These are phyloP conservation scores for Siniperca scherzeri DNA, from an alignment of 2,797 vertebrate genomes.

Conservation along the genomic window DNA sequence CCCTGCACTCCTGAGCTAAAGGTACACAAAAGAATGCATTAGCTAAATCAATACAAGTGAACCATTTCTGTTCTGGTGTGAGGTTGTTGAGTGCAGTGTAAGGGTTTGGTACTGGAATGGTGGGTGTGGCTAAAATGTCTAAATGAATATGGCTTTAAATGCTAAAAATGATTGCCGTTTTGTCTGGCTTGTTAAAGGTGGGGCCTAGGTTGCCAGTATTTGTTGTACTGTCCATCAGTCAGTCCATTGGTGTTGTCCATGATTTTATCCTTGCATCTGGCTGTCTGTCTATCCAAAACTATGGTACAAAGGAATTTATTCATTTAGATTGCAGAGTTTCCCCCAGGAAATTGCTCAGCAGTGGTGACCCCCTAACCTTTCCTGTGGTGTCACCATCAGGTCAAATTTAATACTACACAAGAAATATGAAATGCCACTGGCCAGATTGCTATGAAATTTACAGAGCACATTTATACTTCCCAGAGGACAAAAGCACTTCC, in stretches of 20 bases:
- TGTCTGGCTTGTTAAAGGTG: neutral
- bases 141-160: neutral
- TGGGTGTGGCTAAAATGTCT: too few species aligned
- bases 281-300: neutral
- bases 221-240: neutral
- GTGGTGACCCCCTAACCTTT: neutral
- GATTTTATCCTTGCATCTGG: neutral
- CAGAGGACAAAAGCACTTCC: neutral
- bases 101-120: too few species aligned
- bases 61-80: too few species aligned
- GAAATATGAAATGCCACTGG: neutral
- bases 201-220: neutral
- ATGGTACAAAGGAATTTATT: neutral
- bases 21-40: too few species aligned
- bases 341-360: neutral
- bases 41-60: too few species aligned
- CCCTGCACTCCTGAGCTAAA: too few species aligned
- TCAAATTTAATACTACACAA: neutral
- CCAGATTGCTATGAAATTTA: neutral
- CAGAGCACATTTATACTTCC: neutral
- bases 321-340: neutral
- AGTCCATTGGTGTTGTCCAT: neutral
- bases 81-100: too few species aligned
- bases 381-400: constrained; percentile 2
- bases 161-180: neutral